Evolutionary conservation across 2,113 vertebrate genomes (phyloP), one percentile per base, ranked within the genome.

Genomic region (Leptocoma aspasia): DNA sequence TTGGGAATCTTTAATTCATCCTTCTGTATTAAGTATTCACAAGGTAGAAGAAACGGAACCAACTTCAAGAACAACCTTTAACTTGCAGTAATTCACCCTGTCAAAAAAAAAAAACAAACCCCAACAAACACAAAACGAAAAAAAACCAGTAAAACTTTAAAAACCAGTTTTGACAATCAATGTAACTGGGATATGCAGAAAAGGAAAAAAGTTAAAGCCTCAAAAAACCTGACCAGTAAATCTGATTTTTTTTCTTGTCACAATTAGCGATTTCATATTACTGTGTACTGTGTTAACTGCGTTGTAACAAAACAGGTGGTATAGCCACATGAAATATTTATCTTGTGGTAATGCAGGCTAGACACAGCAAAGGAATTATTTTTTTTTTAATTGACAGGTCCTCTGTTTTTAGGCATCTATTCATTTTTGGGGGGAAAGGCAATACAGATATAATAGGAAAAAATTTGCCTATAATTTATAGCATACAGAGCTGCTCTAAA

Each of bases 1-100:
- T 96, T 90, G 97, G 95, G 95, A 97, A 97, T 97, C 92, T 97
- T 98, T 98, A 97, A 97, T 98, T 97, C 94, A 95, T 96, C 91
- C 95, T 93, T 96, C 86, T 73, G 95, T 94, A 84, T 92, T 89
- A 91, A 89, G 87, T 97, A 88, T 92, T 96, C 91, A 86, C 95
- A 96, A 95, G 92, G 91, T 80, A 84, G 93, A 45, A 97, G 94
- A 96, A 96, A 96, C 2, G 76, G 92, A 96, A 94, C 52, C 42
- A 50, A 64, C 70, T 92, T 92, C 76, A 82, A 85, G 94, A 97
- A 96, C 63, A 97, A 96, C 69, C 57, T 94, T 95, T 96, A 94
- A 96, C 94, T 96, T 96, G 96, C 33, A 91, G 94, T 84, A 95
- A 88, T 95, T 96, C 86, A 91, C 79, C 92, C 81, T 97, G 95